Conservation (phyloP, 2,113 vertebrate genomes). For the Tetrax tetrax region DNA sequence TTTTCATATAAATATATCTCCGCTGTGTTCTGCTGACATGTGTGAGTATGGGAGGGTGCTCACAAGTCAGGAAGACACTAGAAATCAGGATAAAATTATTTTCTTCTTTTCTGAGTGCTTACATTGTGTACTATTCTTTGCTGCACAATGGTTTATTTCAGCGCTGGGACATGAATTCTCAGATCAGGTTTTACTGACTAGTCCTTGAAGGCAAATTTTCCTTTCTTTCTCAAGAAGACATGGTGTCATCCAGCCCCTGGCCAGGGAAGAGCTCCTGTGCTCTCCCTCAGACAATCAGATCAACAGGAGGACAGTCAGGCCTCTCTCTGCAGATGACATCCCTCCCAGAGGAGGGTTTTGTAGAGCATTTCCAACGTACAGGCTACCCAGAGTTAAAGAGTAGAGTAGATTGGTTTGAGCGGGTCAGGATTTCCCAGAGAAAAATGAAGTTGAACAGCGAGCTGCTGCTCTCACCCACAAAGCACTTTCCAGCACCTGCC, state of each 20-base stretch:
- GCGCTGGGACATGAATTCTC: conserved; percentile 55
- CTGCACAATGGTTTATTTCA: conserved; percentile 67
- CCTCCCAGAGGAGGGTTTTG: not conserved
- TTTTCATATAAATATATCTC: conserved; percentile 64
- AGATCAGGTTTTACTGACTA: conserved; percentile 26
- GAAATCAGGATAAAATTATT: conserved; percentile 68
- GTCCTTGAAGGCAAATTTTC: conserved; percentile 35
- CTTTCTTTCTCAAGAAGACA: not conserved
- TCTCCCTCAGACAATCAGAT: not conserved
- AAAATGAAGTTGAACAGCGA: not conserved
- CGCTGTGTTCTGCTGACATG: conserved; percentile 46
- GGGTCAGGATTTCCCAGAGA: not conserved
- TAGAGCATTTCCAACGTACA: not conserved
- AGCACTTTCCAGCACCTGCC: not conserved
- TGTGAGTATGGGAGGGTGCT: conserved; percentile 47
- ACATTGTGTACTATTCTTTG: conserved; percentile 63
- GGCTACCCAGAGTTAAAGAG: not conserved
- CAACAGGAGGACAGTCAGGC: not conserved
- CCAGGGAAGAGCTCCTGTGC: not conserved
- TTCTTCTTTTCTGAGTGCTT: conserved; percentile 67
- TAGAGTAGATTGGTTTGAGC: not conserved
- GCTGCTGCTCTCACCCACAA: not conserved
- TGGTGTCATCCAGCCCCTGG: not conserved
- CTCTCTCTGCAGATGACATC: not conserved
- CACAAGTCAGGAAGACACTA: conserved; percentile 55